phyloP scores from a whole-genome alignment of 2,888 invertebrate species.

The Euproctis similis region DNA sequence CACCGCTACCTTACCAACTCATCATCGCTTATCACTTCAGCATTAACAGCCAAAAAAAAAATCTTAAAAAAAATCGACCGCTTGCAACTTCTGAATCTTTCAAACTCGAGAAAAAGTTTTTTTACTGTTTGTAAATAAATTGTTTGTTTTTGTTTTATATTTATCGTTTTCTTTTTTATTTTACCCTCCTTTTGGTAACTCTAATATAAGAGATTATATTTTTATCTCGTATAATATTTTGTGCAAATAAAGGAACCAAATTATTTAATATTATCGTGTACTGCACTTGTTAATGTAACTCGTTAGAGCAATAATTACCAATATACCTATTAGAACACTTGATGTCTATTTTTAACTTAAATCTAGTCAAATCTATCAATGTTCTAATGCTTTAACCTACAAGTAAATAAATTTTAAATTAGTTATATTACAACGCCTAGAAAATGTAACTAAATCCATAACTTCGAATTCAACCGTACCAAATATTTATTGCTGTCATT shows the following conservation, averaged over 20 bases:
- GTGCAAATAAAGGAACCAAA: slow-evolving; percentile 42
- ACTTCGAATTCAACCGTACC: neutral
- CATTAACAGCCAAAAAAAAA: slow-evolving; percentile 29
- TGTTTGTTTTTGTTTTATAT: slow-evolving; percentile 22
- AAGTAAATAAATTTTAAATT: slow-evolving; percentile 32
- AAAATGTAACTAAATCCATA: slow-evolving; percentile 5
- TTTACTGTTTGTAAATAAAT: slow-evolving; percentile 59
- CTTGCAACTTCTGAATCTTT: slow-evolving; percentile 35
- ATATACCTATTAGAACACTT: slow-evolving; percentile 53
- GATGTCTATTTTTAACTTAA: slow-evolving; percentile 57
- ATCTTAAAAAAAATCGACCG: slow-evolving; percentile 33
- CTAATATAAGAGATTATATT: slow-evolving; percentile 20
- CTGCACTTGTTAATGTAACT: slow-evolving; percentile 53
- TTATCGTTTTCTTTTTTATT: slow-evolving; percentile 26
- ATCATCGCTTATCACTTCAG: slow-evolving; percentile 51
- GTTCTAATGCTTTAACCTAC: slow-evolving; percentile 40
- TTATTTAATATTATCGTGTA: slow-evolving; percentile 35
- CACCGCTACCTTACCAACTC: slow-evolving; percentile 67
- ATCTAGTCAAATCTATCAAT: slow-evolving; percentile 48
- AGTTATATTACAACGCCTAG: slow-evolving; percentile 20
- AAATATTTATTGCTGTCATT: too few species aligned
- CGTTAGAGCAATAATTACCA: slow-evolving; percentile 63
- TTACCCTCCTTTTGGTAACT: slow-evolving; percentile 24
- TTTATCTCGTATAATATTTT: too few species aligned
- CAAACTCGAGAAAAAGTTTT: slow-evolving; percentile 34